Conservation (phyloP, 2,113 vertebrate species). For the Maccullochella peelii region DNA sequence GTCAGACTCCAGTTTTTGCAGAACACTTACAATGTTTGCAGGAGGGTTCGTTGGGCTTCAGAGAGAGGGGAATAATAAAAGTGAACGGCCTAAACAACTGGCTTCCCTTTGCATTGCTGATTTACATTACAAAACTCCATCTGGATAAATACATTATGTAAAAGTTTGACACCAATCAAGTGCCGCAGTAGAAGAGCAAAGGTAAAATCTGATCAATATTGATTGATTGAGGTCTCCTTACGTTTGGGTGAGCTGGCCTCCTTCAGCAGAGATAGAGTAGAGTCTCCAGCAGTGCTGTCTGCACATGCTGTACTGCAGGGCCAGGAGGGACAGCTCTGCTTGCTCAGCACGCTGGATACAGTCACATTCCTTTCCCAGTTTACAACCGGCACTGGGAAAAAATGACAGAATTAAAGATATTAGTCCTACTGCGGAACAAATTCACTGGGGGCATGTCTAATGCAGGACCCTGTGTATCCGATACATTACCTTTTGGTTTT, state of each 20-base stretch:
- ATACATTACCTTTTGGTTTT: conserved; percentile 66
- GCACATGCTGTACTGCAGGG: conserved; percentile 76
- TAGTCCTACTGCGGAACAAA: neutral
- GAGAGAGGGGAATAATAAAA: neutral
- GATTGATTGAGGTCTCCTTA: conserved; percentile 7
- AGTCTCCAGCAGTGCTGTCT: conserved; percentile 76
- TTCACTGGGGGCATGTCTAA: neutral
- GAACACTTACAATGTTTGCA: conserved; percentile 31
- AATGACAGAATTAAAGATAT: neutral
- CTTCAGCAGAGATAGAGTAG: conserved; percentile 21
- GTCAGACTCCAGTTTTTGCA: conserved; percentile 71
- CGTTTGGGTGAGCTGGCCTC: neutral
- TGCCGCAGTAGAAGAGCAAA: too few relatives aligned
- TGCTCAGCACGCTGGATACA: conserved; percentile 47
- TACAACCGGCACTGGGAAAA: neutral
- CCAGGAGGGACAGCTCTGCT: conserved; percentile 76
- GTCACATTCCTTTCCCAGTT: conserved; percentile 2
- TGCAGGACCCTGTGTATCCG: too few relatives aligned
- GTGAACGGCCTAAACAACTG: neutral
- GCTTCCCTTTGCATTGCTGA: neutral
- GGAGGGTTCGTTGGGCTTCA: conserved; percentile 52
- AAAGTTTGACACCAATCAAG: neutral
- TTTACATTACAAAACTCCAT: neutral
- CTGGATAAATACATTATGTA: neutral
- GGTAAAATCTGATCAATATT: neutral